Percentiles rank a stretch among this genome's conserved stretches.
phyloP scores from a whole-genome alignment of 2,113 vertebrate species.

The Patagioenas fasciata region DNA sequence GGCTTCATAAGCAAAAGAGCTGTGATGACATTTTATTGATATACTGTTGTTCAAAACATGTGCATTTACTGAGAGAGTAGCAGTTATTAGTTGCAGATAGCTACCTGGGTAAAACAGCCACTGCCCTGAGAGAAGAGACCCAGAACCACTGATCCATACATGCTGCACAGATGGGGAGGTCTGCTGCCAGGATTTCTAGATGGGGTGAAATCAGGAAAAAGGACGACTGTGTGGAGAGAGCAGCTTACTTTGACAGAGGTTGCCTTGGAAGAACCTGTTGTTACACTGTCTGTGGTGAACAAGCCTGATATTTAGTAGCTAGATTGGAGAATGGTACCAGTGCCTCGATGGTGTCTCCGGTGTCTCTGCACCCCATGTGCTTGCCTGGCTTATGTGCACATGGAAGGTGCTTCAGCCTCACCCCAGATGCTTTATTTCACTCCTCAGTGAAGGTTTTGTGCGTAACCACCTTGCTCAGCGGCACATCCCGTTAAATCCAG shows the following conservation, averaged over 20 bases:
- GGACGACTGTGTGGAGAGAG: not conserved
- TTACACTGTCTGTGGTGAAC: rapidly evolving
- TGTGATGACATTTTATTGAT: not conserved
- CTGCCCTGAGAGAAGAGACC: not conserved
- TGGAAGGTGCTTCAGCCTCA: not conserved
- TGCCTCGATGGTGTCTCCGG: not conserved
- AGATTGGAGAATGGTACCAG: not conserved
- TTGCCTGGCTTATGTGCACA: not conserved
- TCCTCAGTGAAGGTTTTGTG: rapidly evolving
- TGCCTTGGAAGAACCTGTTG: not conserved
- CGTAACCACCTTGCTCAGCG: not conserved
- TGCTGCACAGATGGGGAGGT: not conserved
- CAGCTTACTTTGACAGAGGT: not conserved
- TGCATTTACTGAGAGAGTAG: not conserved
- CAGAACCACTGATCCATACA: not conserved
- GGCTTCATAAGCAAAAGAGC: not conserved
- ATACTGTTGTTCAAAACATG: not conserved
- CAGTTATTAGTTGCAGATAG: not conserved
- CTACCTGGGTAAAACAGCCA: not conserved
- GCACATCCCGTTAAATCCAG: not conserved
- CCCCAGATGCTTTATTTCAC: not conserved
- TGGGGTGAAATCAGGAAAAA: not conserved
- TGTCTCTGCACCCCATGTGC: not conserved
- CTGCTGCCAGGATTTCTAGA: not conserved
- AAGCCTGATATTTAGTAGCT: not conserved